Conservation (phyloP, 2,888 invertebrate species). For the Iphiclides podalirius region DNA sequence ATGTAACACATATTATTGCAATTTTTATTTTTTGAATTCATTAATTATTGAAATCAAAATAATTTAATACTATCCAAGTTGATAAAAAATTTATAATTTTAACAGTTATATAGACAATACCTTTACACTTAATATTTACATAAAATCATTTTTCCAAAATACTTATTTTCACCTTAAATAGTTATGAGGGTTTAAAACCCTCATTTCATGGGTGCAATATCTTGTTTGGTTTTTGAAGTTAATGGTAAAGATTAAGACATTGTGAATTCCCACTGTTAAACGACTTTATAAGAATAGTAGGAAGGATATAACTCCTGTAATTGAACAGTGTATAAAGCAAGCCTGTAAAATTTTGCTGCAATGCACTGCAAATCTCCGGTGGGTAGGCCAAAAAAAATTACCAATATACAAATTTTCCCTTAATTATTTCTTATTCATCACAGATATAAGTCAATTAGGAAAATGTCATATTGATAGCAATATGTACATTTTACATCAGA, state of each 20-base stretch:
- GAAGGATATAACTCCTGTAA: conserved; percentile 11
- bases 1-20: conserved; percentile 5
- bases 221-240: too few species aligned
- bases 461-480: conserved; percentile 63
- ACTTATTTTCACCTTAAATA: conserved; percentile 50
- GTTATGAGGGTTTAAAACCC: conserved; percentile 32
- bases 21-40: conserved; percentile 1
- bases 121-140: conserved; percentile 58
- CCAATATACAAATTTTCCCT: conserved; percentile 44
- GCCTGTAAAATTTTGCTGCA: conserved; percentile 33
- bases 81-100: conserved; percentile 59
- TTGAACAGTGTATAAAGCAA: conserved; percentile 41
- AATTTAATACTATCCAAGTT: conserved; percentile 32
- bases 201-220: conserved; percentile 24
- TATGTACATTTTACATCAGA: conserved; percentile 44
- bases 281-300: conserved; percentile 11
- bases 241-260: too few species aligned
- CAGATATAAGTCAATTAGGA: conserved; percentile 71
- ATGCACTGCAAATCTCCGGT: conserved; percentile 47
- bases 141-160: conserved; percentile 65
- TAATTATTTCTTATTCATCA: conserved; percentile 67
- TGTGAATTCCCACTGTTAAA: too few species aligned
- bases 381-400: conserved; percentile 59
- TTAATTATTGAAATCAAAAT: conserved; percentile 21
- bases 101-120: conserved; percentile 62